Conservation (phyloP, 2,797 vertebrate genomes). For the Vespertilio murinus region DNA sequence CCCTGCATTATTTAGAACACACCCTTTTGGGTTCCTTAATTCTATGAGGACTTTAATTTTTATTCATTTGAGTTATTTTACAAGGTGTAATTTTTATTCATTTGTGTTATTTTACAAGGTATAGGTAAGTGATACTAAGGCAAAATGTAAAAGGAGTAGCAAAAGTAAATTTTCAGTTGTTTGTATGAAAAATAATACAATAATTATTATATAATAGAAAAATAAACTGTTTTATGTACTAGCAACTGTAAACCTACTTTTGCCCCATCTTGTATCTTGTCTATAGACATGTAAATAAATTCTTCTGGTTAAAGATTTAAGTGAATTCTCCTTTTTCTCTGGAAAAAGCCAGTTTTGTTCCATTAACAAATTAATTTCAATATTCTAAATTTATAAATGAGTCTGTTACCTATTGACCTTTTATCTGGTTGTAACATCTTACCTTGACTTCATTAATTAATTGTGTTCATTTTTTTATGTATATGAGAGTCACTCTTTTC, state of each 20-base stretch:
- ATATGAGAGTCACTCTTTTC: not conserved
- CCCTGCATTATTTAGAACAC: not conserved
- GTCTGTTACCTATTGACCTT: not conserved
- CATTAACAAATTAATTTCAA: not conserved
- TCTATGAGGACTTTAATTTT: not conserved
- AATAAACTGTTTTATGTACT: not conserved
- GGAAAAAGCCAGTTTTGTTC: not conserved
- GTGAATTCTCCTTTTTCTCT: not conserved
- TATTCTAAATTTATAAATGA: not conserved
- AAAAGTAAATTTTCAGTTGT: not conserved
- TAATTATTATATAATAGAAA: not conserved
- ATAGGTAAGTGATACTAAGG: not conserved
- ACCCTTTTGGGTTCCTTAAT: not conserved
- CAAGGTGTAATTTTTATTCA: not conserved
- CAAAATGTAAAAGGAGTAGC: not conserved
- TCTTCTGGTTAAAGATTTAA: not conserved
- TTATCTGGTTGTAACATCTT: not conserved
- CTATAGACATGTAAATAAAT: not conserved
- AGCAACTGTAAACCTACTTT: not conserved
- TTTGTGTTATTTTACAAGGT: slow-evolving; percentile 12
- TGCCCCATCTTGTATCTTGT: not conserved
- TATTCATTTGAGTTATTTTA: not conserved
- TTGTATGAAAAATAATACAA: not conserved
- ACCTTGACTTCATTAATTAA: not conserved
- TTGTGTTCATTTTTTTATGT: not conserved